Conservation (phyloP, 1,140 invertebrate species). For the Tigriopus japonicus region DNA sequence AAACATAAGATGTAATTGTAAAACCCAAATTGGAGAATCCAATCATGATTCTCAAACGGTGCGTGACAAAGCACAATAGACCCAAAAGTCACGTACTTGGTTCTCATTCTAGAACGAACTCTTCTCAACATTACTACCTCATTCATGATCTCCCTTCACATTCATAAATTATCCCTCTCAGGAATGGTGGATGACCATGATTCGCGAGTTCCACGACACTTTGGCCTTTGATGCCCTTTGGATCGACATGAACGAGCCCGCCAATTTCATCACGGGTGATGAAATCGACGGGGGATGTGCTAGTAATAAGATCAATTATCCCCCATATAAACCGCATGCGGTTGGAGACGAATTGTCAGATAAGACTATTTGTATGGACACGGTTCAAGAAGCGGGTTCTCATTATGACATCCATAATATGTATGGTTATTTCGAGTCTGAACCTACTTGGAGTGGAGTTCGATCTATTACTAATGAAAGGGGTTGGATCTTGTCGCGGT, state of each 20-base stretch:
- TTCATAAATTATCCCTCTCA: no score
- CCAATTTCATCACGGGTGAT: constrained; percentile 23
- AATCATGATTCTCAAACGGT: no score
- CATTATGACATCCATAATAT: constrained; percentile 67
- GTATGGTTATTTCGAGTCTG: constrained; percentile 37
- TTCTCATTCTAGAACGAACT: no score
- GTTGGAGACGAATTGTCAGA: constrained; percentile 8
- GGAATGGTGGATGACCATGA: constrained; percentile 3
- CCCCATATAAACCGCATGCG: neutral
- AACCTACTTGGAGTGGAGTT: constrained; percentile 17
- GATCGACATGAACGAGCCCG: constrained; percentile 23
- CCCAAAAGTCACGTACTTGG: no score
- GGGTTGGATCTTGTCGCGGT: constrained; percentile 27
- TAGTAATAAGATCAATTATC: neutral
- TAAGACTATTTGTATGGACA: constrained; percentile 16
- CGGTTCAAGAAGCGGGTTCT: constrained; percentile 15
- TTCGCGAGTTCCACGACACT: constrained; percentile 4
- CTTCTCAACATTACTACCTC: no score
- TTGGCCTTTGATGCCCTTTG: constrained; percentile 16
- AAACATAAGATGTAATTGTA: no score
- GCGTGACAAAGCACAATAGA: no score
- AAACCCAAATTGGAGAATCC: no score
- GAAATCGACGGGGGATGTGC: neutral
- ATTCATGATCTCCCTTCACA: no score
- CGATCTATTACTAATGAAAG: constrained; percentile 12